Evolutionary conservation across 2,113 vertebrate genomes (phyloP).

Genomic region (Nannospalax galili): DNA sequence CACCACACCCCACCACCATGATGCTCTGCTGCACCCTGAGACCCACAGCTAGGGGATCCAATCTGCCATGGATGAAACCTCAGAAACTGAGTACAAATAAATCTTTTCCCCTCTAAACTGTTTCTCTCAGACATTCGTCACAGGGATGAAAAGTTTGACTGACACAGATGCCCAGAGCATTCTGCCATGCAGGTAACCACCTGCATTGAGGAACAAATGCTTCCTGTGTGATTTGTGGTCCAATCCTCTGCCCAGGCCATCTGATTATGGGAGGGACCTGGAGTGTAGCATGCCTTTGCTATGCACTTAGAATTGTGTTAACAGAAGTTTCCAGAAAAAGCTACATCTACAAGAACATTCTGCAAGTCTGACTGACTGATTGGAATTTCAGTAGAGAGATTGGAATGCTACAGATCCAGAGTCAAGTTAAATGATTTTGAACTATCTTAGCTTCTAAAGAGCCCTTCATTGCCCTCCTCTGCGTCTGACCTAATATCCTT

Average conservation of each 20-base stretch:
- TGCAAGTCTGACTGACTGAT: background rate
- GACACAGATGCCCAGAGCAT: background rate
- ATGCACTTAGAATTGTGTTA: background rate
- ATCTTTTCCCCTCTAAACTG: background rate
- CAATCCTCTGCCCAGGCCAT: background rate
- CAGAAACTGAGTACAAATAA: background rate
- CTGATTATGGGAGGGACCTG: background rate
- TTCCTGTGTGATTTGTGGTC: rapidly evolving
- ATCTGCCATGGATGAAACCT: background rate
- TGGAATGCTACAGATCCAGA: background rate
- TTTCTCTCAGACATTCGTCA: background rate
- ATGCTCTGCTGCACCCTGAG: background rate
- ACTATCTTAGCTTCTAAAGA: background rate
- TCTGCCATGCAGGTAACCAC: background rate
- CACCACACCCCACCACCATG: background rate
- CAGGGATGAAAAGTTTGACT: background rate
- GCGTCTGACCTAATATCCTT: background rate
- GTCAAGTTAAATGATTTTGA: background rate
- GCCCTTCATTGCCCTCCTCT: too few species aligned
- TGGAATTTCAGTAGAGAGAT: background rate
- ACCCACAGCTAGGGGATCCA: background rate
- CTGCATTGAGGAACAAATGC: background rate
- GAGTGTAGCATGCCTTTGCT: background rate
- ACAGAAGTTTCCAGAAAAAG: background rate
- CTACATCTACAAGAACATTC: background rate